These are phyloP conservation scores for Polymixis flavicincta DNA, from an alignment of 2,888 invertebrate genomes.

Conservation along the genomic window DNA sequence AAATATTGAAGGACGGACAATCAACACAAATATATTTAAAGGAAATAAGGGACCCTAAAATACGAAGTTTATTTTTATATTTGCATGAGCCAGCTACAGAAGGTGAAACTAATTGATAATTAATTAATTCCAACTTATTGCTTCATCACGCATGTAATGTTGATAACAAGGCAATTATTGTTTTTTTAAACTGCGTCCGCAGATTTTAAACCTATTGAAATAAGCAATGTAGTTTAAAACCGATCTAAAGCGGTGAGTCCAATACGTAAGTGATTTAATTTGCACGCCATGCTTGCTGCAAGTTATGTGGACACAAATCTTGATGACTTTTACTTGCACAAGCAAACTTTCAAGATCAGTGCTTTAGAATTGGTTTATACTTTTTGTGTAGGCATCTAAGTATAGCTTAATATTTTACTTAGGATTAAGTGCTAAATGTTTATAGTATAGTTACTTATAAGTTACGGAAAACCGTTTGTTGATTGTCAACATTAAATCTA, in stretches of 20 bases:
- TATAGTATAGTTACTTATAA: conserved; percentile 46
- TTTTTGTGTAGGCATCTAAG: conserved; percentile 26
- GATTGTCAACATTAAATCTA: conserved; percentile 71
- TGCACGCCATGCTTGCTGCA: too few species aligned
- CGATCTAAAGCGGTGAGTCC: background rate
- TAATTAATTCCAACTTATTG: background rate
- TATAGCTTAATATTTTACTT: conserved; percentile 40
- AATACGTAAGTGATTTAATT: too few species aligned
- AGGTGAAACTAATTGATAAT: conserved; percentile 12
- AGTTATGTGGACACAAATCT: background rate
- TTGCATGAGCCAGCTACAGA: background rate
- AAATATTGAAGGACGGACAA: background rate
- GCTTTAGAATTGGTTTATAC: background rate
- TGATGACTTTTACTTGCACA: background rate
- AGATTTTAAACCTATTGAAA: background rate
- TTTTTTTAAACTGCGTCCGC: background rate
- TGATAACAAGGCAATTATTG: background rate
- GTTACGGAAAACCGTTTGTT: conserved; percentile 53
- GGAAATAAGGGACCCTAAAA: background rate
- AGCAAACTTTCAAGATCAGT: background rate
- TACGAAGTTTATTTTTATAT: background rate
- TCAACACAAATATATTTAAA: background rate
- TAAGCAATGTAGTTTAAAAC: background rate
- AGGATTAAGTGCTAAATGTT: conserved; percentile 54
- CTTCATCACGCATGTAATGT: background rate